phyloP scores from a whole-genome alignment of 2,113 vertebrate species.

The Phalacrocorax brasilianus region DNA sequence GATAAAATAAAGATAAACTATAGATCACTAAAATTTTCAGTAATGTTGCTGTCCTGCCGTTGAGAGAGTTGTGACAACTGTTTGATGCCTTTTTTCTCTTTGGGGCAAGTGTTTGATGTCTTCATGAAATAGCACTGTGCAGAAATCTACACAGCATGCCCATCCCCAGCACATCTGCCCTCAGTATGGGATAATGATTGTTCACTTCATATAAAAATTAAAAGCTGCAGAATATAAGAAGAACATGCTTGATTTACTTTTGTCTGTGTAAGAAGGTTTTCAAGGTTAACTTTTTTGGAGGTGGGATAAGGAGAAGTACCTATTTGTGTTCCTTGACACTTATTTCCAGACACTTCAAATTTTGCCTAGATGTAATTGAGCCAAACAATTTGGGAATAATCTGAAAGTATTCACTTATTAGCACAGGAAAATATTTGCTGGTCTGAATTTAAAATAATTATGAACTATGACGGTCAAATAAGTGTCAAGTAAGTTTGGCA shows the following conservation, averaged over 20 bases:
- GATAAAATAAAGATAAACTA: neutral
- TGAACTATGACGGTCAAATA: neutral
- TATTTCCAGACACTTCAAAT: neutral
- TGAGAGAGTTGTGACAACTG: neutral
- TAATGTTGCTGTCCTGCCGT: neutral
- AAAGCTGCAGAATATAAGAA: neutral
- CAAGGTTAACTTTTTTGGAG: neutral
- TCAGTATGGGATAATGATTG: neutral
- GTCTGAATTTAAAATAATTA: neutral
- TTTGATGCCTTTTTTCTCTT: slow-evolving; percentile 1
- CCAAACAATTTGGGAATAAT: neutral
- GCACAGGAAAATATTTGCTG: neutral
- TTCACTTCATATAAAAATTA: neutral
- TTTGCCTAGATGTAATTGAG: neutral
- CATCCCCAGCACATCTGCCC: neutral
- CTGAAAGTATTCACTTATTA: neutral
- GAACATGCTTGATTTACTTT: neutral
- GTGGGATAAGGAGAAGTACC: neutral
- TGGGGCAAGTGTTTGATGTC: neutral
- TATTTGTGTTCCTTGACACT: neutral
- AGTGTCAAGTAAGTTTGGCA: neutral
- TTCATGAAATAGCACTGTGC: neutral
- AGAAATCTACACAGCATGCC: neutral
- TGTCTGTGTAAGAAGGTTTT: neutral
- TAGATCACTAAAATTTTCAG: neutral